phyloP scores from a whole-genome alignment of 2,797 vertebrate genomes.

The Picus viridis region DNA sequence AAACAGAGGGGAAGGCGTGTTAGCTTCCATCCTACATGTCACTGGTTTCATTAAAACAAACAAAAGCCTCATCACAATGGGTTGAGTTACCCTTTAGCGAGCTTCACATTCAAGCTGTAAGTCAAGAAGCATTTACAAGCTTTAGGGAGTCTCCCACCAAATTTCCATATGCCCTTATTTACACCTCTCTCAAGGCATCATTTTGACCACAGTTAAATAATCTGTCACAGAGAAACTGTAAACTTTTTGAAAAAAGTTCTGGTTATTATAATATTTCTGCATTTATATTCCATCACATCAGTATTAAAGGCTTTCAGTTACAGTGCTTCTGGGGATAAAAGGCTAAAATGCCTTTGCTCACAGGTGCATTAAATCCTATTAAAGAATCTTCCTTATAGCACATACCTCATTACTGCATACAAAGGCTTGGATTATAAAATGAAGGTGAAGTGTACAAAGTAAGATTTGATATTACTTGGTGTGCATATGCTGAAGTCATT shows the following conservation, averaged over 20 bases:
- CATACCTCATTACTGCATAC: slow-evolving; percentile 87
- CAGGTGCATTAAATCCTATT: slow-evolving; percentile 89
- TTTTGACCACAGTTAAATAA: slow-evolving; percentile 80
- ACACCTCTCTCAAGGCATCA: slow-evolving; percentile 76
- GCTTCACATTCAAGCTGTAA: slow-evolving; percentile 42
- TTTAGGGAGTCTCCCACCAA: slow-evolving; percentile 41
- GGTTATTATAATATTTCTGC: slow-evolving; percentile 85
- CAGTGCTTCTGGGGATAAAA: slow-evolving; percentile 85
- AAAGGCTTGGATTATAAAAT: slow-evolving; percentile 85
- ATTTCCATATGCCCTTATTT: slow-evolving; percentile 79
- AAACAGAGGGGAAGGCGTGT: not conserved
- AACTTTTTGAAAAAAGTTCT: slow-evolving; percentile 82
- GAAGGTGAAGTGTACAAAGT: slow-evolving; percentile 86
- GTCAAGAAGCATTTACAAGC: slow-evolving; percentile 60
- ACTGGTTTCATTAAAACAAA: slow-evolving; percentile 1
- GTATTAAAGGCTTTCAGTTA: slow-evolving; percentile 86
- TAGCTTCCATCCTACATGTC: not conserved
- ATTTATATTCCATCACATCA: slow-evolving; percentile 85
- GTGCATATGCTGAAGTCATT: slow-evolving; percentile 85
- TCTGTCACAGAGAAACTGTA: slow-evolving; percentile 82
- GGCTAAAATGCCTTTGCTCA: slow-evolving; percentile 86
- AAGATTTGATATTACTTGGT: slow-evolving; percentile 81
- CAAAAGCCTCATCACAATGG: slow-evolving; percentile 14
- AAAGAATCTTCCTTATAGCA: slow-evolving; percentile 87
- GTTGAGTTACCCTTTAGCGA: slow-evolving; percentile 32